phyloP scores from a whole-genome alignment of 2,888 invertebrate species.

The Apomyelois bistriatella region DNA sequence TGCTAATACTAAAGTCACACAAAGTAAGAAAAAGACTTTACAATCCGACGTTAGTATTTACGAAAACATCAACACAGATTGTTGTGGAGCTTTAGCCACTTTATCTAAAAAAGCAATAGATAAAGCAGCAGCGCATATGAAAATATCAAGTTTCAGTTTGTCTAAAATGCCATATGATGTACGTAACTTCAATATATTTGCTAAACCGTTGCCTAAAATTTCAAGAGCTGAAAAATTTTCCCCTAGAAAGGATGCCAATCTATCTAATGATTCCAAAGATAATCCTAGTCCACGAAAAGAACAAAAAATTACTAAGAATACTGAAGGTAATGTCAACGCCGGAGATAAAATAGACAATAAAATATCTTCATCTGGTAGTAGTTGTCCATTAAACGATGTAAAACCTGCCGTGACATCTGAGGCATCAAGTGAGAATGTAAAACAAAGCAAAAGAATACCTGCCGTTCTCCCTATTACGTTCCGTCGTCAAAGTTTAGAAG shows the following conservation, averaged over 20 bases:
- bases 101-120: conserved; percentile 59
- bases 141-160: conserved; percentile 38
- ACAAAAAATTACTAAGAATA: conserved; percentile 19
- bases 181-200: conserved; percentile 49
- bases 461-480: conserved; percentile 59
- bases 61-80: conserved; percentile 57
- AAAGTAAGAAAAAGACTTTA: conserved; percentile 48
- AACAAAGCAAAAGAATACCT: conserved; percentile 39
- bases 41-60: conserved; percentile 41
- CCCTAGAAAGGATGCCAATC: conserved; percentile 63
- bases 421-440: conserved; percentile 26
- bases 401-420: not conserved
- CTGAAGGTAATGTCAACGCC: conserved; percentile 20
- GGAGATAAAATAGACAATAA: conserved; percentile 21
- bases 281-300: conserved; percentile 87
- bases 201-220: conserved; percentile 61
- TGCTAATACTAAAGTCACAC: conserved; percentile 39
- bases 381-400: not conserved
- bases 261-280: conserved; percentile 61
- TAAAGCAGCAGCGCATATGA: conserved; percentile 54
- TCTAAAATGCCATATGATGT: conserved; percentile 39
- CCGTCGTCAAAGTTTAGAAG: conserved; percentile 59
- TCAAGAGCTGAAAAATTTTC: conserved; percentile 53
- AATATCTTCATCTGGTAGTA: conserved; percentile 1
- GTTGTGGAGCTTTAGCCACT: conserved; percentile 55